Evolutionary conservation across 2,113 vertebrate species (phyloP).

Genomic region (Melanotaenia duboulayi): DNA sequence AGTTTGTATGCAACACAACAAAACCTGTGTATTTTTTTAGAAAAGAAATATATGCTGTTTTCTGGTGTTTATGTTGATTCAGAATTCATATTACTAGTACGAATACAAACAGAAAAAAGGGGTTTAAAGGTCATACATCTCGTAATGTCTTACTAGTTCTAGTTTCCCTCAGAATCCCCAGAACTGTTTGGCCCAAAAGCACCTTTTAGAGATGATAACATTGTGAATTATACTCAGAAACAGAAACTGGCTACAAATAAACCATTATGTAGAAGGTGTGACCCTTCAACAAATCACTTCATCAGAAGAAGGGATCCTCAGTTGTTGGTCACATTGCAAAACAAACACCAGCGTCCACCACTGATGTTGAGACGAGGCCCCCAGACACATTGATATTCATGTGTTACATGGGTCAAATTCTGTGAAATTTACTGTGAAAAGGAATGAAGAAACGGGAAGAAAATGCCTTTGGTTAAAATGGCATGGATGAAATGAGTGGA

Average conservation of each 20-base stretch:
- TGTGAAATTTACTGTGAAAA: neutral
- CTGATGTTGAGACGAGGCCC: neutral
- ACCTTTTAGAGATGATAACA: neutral
- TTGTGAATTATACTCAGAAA: neutral
- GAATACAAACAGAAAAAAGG: too few relatives aligned
- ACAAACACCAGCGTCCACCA: neutral
- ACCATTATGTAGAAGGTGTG: neutral
- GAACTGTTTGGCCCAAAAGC: neutral
- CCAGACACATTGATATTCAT: neutral
- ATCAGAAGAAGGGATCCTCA: neutral
- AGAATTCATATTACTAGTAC: too few relatives aligned
- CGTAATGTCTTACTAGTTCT: neutral
- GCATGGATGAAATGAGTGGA: neutral
- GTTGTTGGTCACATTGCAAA: neutral
- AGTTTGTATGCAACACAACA: too few relatives aligned
- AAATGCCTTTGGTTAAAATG: neutral
- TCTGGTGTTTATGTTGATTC: too few relatives aligned
- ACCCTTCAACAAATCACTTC: neutral
- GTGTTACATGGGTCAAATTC: neutral
- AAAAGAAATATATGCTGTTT: too few relatives aligned
- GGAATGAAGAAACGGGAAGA: neutral
- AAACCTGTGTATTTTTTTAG: too few relatives aligned
- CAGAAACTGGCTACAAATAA: neutral
- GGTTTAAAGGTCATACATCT: neutral
- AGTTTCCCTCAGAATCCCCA: neutral